phyloP scores from a whole-genome alignment of 2,888 invertebrate species.

The Plemyria rubiginata region DNA sequence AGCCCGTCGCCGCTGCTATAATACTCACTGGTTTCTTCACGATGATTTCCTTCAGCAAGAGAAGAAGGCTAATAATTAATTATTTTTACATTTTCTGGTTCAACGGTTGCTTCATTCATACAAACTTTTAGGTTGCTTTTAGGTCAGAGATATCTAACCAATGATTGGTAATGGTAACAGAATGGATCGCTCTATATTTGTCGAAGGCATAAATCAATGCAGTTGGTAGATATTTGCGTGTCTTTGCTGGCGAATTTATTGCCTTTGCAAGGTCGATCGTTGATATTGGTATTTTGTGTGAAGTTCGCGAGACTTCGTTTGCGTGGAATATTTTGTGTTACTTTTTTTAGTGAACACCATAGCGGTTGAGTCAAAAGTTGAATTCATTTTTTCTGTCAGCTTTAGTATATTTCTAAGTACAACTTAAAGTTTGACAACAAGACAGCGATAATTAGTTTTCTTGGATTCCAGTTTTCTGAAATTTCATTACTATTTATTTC shows the following conservation, averaged over 20 bases:
- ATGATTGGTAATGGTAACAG: slow-evolving; percentile 46
- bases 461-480: background rate
- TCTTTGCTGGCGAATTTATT: slow-evolving; percentile 72
- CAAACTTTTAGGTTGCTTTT: slow-evolving; percentile 13
- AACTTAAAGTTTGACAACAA: too few species aligned
- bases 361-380: too few species aligned
- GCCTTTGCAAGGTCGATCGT: slow-evolving; percentile 66
- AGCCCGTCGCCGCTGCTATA: too few species aligned
- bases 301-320: background rate
- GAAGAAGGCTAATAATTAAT: too few species aligned
- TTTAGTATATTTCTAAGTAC: too few species aligned
- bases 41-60: too few species aligned
- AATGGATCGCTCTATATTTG: slow-evolving; percentile 56
- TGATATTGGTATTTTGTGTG: slow-evolving; percentile 36
- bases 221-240: slow-evolving; percentile 72
- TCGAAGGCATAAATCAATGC: slow-evolving; percentile 66
- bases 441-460: background rate
- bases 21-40: too few species aligned
- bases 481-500: too few species aligned
- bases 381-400: too few species aligned
- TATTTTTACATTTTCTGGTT: too few species aligned
- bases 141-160: slow-evolving; percentile 22
- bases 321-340: background rate
- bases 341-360: too few species aligned
- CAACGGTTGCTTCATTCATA: slow-evolving; percentile 5